A percentile compares a stretch with the other conserved stretches of the same genome.
These are phyloP conservation scores for Trypoxylon attenuatum DNA, from an alignment of 2,888 invertebrate genomes.

Conservation along the genomic window DNA sequence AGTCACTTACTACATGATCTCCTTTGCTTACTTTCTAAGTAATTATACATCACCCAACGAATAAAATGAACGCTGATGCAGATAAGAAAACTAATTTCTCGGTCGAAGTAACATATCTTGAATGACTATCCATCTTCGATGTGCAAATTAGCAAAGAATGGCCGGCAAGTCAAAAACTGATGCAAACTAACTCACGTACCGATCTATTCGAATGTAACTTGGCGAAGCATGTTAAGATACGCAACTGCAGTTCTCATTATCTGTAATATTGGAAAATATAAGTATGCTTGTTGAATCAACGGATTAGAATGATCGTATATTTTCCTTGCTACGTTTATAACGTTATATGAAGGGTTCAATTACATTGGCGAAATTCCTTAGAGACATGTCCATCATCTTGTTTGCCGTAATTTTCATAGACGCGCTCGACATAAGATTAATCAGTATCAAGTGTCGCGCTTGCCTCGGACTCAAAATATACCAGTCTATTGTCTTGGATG, in stretches of 20 bases:
- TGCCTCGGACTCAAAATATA: slow-evolving; percentile 40
- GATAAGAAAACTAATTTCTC: too few relatives aligned
- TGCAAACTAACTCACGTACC: too few relatives aligned
- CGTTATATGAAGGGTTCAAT: slow-evolving; percentile 16
- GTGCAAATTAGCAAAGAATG: too few relatives aligned
- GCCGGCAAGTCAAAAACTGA: too few relatives aligned
- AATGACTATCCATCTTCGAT: too few relatives aligned
- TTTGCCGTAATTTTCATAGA: slow-evolving; percentile 52
- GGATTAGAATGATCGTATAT: neutral
- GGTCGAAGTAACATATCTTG: too few relatives aligned
- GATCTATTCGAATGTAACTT: too few relatives aligned
- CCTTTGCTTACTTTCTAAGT: too few relatives aligned
- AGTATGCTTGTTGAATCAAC: neutral
- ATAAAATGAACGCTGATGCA: too few relatives aligned
- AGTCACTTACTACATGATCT: too few relatives aligned
- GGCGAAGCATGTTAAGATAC: slow-evolving; percentile 43
- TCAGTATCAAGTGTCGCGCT: slow-evolving; percentile 35
- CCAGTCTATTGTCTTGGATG: slow-evolving; percentile 44
- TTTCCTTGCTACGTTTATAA: neutral
- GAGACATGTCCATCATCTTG: slow-evolving; percentile 52
- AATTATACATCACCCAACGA: too few relatives aligned
- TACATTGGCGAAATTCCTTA: slow-evolving; percentile 51
- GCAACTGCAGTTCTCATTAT: slow-evolving; percentile 34
- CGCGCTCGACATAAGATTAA: slow-evolving; percentile 47
- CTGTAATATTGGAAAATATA: slow-evolving; percentile 17